Evolutionary conservation across 2,888 invertebrate species (phyloP).

Genomic region (Caenorhabditis uteleia): DNA sequence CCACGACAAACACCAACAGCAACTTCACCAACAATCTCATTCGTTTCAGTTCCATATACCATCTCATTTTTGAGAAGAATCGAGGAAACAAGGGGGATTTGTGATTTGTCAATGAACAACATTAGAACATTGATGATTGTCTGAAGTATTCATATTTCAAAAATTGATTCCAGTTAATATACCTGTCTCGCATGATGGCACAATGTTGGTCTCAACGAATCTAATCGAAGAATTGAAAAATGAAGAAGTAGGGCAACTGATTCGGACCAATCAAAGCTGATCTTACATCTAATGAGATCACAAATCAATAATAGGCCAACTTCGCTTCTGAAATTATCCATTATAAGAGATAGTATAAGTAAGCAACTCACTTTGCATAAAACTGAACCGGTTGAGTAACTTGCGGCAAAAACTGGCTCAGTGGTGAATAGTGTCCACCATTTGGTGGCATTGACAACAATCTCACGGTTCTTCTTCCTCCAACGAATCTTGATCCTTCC

Average conservation of each 20-base stretch:
- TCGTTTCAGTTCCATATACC: constrained; percentile 20
- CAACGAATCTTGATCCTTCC: constrained; percentile 21
- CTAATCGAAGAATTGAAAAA: constrained; percentile 37
- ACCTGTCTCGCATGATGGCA: constrained; percentile 45
- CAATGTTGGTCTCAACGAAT: constrained; percentile 44
- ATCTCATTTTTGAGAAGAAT: constrained; percentile 52
- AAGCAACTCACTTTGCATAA: constrained; percentile 80
- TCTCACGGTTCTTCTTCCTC: constrained; percentile 44
- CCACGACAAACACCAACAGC: constrained; percentile 29
- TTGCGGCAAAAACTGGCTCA: constrained; percentile 87
- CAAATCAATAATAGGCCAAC: constrained; percentile 47
- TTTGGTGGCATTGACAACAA: constrained; percentile 96
- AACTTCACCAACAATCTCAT: constrained; percentile 15
- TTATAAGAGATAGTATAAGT: background rate
- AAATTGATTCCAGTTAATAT: background rate
- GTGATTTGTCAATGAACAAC: constrained; percentile 72
- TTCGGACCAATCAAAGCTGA: constrained; percentile 49
- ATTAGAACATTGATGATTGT: constrained; percentile 88
- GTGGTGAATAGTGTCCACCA: constrained; percentile 95
- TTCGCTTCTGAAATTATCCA: constrained; percentile 38
- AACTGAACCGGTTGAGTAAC: constrained; percentile 89
- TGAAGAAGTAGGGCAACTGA: constrained; percentile 45
- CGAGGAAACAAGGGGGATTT: constrained; percentile 40
- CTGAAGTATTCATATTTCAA: constrained; percentile 69
- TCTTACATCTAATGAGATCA: constrained; percentile 42